Evolutionary conservation across 2,888 invertebrate species (phyloP), one percentile per base, ranked within the genome.

Genomic region (Drosophila austrosaltans): DNA sequence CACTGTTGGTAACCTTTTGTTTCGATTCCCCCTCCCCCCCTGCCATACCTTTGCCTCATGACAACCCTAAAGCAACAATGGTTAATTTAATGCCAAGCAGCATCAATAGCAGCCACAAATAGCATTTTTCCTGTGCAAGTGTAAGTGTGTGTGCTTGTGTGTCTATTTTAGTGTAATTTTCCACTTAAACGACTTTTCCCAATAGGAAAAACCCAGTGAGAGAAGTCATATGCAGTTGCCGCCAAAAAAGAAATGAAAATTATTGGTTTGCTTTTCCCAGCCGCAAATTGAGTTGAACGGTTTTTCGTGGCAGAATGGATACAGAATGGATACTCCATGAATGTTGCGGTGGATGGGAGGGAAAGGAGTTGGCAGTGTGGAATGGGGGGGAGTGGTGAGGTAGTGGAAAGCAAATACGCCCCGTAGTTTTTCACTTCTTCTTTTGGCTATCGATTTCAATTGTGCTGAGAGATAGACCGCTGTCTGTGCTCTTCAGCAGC

Each of bases 151-250:
- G 39, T 40, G 40, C 12, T 10, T 48, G 48, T 25, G 81, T 79
- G 82, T 86, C 89, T 89, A 86, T 89, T 89, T 87, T 79, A 83
- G 84, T 77, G 77, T 78, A 83, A 89, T 89, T 88, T 89, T 88
- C 82, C 88, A 82, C 82, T 71, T 79, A 82, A 87, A 76, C 73
- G 83, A 48, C 22, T 75, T 82, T 72, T 70, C 64, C 53, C 66
- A 54, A 22, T 36, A 60, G 53, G 53, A 20, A 39, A 42, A 53
- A n/a, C 28, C 42, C 60, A 30, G 65, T 62, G 59, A 59, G 61
- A 72, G 61, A 72, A 75, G 65, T 74, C 54, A 66, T 72, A 36
- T 62, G 69, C 25, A 62, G 61, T 61, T 56, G 64, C 81, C 83
- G 83, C 67, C 67, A 75, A 81, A 83, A 75, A 71, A 75, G 67